Evolutionary conservation across 2,797 vertebrate genomes (phyloP).

Genomic region (Ptychobarbus kaznakovi): DNA sequence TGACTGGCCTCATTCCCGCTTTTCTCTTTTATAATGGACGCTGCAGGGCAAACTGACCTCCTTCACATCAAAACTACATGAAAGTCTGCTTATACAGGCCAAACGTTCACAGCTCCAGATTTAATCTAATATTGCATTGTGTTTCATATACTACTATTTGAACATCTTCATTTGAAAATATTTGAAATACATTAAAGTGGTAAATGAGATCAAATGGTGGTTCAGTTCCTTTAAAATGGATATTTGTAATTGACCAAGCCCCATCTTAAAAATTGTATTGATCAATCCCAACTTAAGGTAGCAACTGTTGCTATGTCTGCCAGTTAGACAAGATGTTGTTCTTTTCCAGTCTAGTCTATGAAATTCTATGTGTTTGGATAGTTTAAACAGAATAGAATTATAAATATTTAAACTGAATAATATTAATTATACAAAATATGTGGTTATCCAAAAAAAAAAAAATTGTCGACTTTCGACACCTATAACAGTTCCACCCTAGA

Average conservation of each 20-base stretch:
- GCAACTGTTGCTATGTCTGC: not conserved
- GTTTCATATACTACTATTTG: not conserved
- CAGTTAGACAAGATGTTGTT: not conserved
- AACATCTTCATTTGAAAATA: not conserved
- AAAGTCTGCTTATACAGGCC: not conserved
- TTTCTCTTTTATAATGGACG: constrained; percentile 50
- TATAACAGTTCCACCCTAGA: not conserved
- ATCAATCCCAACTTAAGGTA: not conserved
- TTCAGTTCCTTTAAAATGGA: not conserved
- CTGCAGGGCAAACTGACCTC: constrained; percentile 42
- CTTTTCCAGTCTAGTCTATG: not conserved
- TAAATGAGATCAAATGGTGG: not conserved
- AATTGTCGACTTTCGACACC: not conserved
- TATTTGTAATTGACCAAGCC: not conserved
- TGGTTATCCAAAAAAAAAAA: not conserved
- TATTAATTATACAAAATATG: not conserved
- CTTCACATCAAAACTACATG: constrained; percentile 34
- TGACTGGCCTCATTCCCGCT: constrained; percentile 40
- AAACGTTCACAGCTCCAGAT: not conserved
- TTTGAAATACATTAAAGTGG: not conserved
- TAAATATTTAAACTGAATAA: no score
- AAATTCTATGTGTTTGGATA: not conserved
- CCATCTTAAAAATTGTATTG: not conserved
- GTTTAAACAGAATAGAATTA: not conserved
- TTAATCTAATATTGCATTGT: not conserved